Conservation (phyloP, 2,113 vertebrate genomes). For the Diadophis punctatus region DNA sequence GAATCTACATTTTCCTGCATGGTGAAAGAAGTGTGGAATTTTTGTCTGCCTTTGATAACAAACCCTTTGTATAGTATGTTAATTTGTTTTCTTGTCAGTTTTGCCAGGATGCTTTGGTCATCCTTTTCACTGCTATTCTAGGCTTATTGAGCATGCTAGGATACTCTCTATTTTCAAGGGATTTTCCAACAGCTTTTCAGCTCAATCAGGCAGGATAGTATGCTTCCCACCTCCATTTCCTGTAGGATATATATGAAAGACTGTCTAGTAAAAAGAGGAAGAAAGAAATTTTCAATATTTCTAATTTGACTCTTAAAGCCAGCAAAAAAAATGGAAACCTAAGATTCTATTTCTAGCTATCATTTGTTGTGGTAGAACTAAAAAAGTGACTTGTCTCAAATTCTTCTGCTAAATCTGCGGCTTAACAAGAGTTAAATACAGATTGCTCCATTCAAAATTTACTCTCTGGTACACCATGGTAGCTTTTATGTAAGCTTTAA, state of each 20-base stretch:
- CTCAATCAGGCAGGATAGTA: neutral
- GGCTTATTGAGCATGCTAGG: neutral
- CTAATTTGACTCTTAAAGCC: neutral
- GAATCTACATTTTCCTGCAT: neutral
- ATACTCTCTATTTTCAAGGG: neutral
- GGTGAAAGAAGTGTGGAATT: neutral
- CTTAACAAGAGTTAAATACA: neutral
- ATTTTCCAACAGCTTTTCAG: neutral
- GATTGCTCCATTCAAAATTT: neutral
- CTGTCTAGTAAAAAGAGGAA: no score
- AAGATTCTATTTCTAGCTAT: neutral
- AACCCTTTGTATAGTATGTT: neutral
- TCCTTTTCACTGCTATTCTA: neutral
- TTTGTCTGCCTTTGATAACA: neutral
- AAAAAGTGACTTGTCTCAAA: neutral
- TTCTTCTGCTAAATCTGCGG: neutral
- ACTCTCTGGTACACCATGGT: neutral
- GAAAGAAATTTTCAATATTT: neutral
- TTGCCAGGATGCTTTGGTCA: neutral
- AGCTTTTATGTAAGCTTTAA: neutral
- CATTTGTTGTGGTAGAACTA: neutral
- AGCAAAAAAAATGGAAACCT: neutral
- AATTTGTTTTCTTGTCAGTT: neutral
- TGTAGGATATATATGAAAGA: neutral
- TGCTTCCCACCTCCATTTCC: neutral